Base-by-base conservation (phyloP, 2,797 vertebrate species). In the Tiaroga cobitis region DNA sequence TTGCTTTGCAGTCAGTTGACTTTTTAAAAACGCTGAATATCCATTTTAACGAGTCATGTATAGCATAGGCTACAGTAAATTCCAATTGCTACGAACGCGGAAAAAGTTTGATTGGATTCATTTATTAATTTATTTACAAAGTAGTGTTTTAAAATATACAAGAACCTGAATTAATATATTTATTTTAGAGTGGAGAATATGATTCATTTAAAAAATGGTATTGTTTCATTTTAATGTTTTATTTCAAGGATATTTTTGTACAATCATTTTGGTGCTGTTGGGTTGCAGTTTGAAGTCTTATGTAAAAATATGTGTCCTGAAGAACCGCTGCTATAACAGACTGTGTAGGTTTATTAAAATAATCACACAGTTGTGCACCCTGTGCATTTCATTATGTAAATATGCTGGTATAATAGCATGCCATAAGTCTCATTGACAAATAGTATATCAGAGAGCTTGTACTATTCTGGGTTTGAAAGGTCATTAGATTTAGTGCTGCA, bases 391-490 rank as follows among this genome's bases (percentile, higher is more conserved):
- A 9, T 16, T 73, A 72, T 73, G 18, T 56, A n/a, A 76, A 76
- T n/a, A 56, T 75, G 11, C n/a, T 43, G 6, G 15, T 32, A 56
- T 63, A 9, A 83, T 11, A 56, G 7, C 10, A 76, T 26, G 15
- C n/a, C 9, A 43, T 26, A 7, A 34, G n/a, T 32, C 16, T 41
- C 18, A 72, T 13, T 61, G 39, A 24, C 29, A 61, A 21, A 61
- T 41, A 68, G 4, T 13, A 32, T 24, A 41, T 19, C 3, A 63
- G n/a, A 0, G 5, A n/a, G 13, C 0, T 0, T 26, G 3, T 43
- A 46, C 26, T 68, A 37, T 49, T 51, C 19, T 59, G n/a, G 49
- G 26, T 84, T 79, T 70, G 41, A 61, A 70, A 79, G 51, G 75
- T 79, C 83, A 61, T 18, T 83, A 0, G 29, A 65, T 75, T 75